Evolutionary conservation across 1,140 invertebrate genomes (phyloP), one percentile per base, ranked within the genome.

Genomic region (Drosophila novamexicana): DNA sequence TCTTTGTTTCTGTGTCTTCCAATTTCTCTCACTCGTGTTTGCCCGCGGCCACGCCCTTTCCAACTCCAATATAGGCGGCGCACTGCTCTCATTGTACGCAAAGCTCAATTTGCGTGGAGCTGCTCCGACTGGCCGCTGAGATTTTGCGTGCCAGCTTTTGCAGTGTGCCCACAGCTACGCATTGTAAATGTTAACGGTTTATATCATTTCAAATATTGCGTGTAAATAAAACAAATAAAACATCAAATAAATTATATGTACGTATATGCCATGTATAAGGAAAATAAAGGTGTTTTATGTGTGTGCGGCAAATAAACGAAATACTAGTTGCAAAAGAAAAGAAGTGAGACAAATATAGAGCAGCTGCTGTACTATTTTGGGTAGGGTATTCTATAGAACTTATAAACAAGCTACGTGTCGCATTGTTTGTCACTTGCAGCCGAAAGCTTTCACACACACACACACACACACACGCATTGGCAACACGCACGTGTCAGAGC

Each of bases 131-230:
- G 81, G 77, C 83, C 83, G 37, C 64, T 77, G 91, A 92, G 69
- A 88, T 79, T 90, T 92, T 92, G 80, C 91, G 91, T 83, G 76
- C 91, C 81, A 92, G 66, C 86, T 92, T 92, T 92, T 92, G 91
- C 58, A 92, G 77, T 71, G 85, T 77, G 78, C 91, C 91, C 79
- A 92, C 91, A 85, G 91, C 91, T 92, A 71, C 61, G 61, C 54
- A 77, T 67, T 79, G 45, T 69, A 59, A n/a, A 78, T 54, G 61
- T 50, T 71, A 49, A 39, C 71, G 44, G 50, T 76, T 44, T 53
- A 36, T 67, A 71, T 65, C 52, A 72, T 69, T 72, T 83, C 45
- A 76, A 66, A 49, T 71, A 58, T 75, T 81, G 83, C 83, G 83
- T 86, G 83, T 88, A 86, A 86, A 89, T 86, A 86, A 86, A 86